A percentile compares a stretch with the other conserved stretches of the same genome.
Evolutionary conservation across 2,888 invertebrate genomes (phyloP).

Genomic region (Microplitis manilae): DNA sequence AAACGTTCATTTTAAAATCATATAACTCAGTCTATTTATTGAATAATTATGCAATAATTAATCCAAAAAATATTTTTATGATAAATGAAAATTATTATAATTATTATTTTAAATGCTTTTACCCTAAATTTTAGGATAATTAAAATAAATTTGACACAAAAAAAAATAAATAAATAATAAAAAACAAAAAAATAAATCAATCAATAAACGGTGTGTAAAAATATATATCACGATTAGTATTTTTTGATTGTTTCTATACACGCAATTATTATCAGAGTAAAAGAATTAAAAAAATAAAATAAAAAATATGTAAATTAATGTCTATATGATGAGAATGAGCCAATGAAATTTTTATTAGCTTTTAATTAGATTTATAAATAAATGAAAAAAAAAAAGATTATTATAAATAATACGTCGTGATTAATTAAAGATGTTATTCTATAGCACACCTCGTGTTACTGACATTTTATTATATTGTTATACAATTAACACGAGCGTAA

Average conservation of each 20-base stretch:
- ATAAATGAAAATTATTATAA: not conserved
- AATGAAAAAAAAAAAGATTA: slow-evolving; percentile 3
- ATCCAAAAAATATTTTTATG: not conserved
- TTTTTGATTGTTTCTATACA: slow-evolving; percentile 29
- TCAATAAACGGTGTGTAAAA: not conserved
- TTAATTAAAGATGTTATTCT: slow-evolving; percentile 36
- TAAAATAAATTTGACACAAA: not conserved
- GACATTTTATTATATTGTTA: slow-evolving; percentile 44
- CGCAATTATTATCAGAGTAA: slow-evolving; percentile 14
- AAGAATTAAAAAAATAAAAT: not conserved
- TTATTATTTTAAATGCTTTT: not conserved
- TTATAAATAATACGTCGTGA: slow-evolving; percentile 40
- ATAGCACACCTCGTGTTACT: slow-evolving; percentile 19
- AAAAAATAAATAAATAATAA: not conserved
- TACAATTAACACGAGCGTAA: slow-evolving; percentile 54
- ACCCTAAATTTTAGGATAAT: not conserved
- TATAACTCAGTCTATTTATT: not conserved
- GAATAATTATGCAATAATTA: not conserved
- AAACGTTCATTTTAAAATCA: not conserved
- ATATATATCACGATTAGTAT: slow-evolving; percentile 31
- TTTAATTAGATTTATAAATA: slow-evolving; percentile 40
- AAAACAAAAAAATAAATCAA: not conserved
- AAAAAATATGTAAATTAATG: slow-evolving; percentile 27
- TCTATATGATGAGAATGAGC: slow-evolving; percentile 36
- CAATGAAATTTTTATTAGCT: slow-evolving; percentile 40